phyloP scores from a whole-genome alignment of 2,113 vertebrate species.

The Plectropomus leopardus region DNA sequence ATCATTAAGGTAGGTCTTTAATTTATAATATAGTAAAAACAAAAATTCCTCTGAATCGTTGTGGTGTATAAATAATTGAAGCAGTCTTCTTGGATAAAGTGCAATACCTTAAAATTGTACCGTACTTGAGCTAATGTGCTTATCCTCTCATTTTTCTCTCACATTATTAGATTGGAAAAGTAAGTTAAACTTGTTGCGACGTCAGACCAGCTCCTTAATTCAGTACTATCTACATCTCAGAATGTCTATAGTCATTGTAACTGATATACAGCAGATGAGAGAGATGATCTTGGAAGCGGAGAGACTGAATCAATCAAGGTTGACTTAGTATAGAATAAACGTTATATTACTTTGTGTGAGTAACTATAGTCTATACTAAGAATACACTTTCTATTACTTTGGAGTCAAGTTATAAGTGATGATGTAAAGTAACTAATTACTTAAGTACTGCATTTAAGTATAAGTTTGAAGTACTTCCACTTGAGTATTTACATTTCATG shows the following conservation, averaged over 20 bases:
- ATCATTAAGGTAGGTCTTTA: neutral
- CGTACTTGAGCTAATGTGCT: too few relatives aligned
- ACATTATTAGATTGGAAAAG: too few relatives aligned
- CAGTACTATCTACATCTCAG: neutral
- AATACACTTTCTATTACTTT: too few relatives aligned
- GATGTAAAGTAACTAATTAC: neutral
- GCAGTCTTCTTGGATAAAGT: too few relatives aligned
- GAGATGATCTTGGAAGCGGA: neutral
- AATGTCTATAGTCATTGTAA: neutral
- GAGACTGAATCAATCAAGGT: too few relatives aligned
- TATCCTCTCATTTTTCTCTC: neutral
- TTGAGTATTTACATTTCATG: neutral
- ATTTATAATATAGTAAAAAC: too few relatives aligned
- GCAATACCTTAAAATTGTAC: neutral
- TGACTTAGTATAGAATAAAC: too few relatives aligned
- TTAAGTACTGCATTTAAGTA: too few relatives aligned
- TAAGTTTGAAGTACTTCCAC: too few relatives aligned
- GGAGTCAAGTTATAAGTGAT: too few relatives aligned
- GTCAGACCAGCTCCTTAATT: neutral
- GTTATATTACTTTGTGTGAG: too few relatives aligned
- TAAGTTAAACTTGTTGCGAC: neutral
- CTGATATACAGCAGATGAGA: neutral
- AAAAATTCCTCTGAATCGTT: neutral
- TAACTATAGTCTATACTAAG: neutral
- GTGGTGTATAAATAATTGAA: neutral